These are phyloP conservation scores for Motacilla alba DNA, from an alignment of 2,113 vertebrate species.

Conservation along the genomic window DNA sequence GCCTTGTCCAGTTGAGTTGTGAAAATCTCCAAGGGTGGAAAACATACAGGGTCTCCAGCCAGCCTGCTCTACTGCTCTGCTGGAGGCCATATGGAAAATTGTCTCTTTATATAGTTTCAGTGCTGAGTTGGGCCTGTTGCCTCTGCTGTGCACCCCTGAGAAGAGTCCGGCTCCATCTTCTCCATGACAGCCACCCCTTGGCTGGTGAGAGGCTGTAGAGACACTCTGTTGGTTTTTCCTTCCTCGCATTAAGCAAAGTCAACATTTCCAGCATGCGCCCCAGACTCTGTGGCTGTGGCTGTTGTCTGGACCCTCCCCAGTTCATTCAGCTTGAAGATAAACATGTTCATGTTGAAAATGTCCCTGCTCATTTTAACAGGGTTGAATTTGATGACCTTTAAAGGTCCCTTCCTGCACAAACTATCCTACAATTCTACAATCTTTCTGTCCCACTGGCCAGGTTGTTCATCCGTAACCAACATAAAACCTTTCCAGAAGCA, in stretches of 20 bases:
- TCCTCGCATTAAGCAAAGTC: background rate
- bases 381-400: background rate
- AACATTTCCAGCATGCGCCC: background rate
- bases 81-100: background rate
- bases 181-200: background rate
- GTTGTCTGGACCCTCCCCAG: background rate
- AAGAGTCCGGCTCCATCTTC: background rate
- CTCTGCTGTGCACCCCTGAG: background rate
- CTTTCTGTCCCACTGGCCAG: background rate
- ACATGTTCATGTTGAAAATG: background rate
- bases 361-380: background rate
- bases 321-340: background rate
- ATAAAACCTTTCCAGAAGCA: background rate
- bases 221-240: background rate
- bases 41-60: background rate
- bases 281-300: background rate
- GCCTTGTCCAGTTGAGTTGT: background rate
- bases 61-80: background rate
- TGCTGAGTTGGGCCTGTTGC: background rate
- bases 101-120: rapidly evolving
- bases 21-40: background rate
- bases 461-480: background rate
- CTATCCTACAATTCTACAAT: rapidly evolving
- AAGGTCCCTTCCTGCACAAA: background rate
- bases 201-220: background rate